Evolutionary conservation across 2,888 invertebrate genomes (phyloP).

Genomic region (Drosophila bunnanda): DNA sequence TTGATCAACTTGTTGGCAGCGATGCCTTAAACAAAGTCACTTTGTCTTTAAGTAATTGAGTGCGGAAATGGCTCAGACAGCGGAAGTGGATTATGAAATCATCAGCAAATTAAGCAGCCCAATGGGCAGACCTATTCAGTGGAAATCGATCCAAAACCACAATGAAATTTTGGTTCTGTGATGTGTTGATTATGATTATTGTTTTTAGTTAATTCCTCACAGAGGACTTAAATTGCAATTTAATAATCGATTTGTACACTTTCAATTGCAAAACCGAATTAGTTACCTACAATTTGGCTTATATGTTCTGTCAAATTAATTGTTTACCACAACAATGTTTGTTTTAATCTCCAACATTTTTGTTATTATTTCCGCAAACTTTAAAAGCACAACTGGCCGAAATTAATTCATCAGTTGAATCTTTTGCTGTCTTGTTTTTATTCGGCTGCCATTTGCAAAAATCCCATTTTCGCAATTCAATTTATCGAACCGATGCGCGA

Average conservation of each 20-base stretch:
- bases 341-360: not conserved
- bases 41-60: slow-evolving; percentile 42
- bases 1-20: slow-evolving; percentile 31
- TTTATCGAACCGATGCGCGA: slow-evolving; percentile 44
- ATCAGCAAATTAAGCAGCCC: slow-evolving; percentile 46
- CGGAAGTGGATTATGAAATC: slow-evolving; percentile 37
- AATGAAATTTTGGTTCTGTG: not conserved
- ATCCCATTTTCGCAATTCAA: slow-evolving; percentile 58
- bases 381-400: not conserved
- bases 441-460: slow-evolving; percentile 44
- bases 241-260: not conserved
- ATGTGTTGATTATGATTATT: not conserved
- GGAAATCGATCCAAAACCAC: slow-evolving; percentile 10
- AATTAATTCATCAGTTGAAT: slow-evolving; percentile 20
- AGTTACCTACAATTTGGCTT: too few relatives aligned
- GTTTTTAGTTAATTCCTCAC: not conserved
- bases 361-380: not conserved
- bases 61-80: slow-evolving; percentile 5
- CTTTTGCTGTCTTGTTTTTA: slow-evolving; percentile 4
- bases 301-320: not conserved
- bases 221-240: not conserved
- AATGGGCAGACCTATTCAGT: slow-evolving; percentile 22
- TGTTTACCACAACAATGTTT: too few relatives aligned
- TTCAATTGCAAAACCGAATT: not conserved
- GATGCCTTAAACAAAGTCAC: slow-evolving; percentile 22